Percentiles rank a stretch among this genome's conserved stretches.
phyloP scores from a whole-genome alignment of 2,797 vertebrate species.

The Channallabes apus region DNA sequence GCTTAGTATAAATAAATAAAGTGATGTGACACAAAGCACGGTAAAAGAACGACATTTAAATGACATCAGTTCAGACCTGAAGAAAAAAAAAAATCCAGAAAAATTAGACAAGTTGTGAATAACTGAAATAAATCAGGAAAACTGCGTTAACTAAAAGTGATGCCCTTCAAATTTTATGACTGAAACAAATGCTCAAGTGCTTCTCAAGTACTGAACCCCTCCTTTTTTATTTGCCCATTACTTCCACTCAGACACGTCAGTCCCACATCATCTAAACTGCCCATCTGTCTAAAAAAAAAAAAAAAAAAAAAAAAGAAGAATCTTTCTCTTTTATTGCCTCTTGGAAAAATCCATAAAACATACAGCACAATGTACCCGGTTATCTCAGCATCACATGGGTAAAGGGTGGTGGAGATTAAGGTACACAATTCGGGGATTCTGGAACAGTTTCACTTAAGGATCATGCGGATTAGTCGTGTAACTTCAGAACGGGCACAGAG shows the following conservation, averaged over 20 bases:
- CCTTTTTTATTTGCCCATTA: slow-evolving; percentile 59
- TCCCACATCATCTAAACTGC: slow-evolving; percentile 49
- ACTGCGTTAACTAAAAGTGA: background rate
- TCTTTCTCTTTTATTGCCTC: slow-evolving; percentile 25
- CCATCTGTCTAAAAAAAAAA: slow-evolving; percentile 45
- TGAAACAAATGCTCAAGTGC: slow-evolving; percentile 10
- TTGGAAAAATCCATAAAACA: slow-evolving; percentile 32
- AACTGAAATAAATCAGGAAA: slow-evolving; percentile 24
- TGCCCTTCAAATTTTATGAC: slow-evolving; percentile 39
- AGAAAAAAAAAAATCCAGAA: background rate
- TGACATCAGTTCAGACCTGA: background rate
- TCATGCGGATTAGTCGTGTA: slow-evolving; percentile 14
- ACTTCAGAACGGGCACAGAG: background rate
- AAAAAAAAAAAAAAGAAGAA: slow-evolving; percentile 23
- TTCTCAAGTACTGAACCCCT: slow-evolving; percentile 33
- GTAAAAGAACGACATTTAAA: background rate
- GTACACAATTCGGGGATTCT: slow-evolving; percentile 30
- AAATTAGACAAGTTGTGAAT: background rate
- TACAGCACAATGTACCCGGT: slow-evolving; percentile 14
- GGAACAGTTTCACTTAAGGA: slow-evolving; percentile 27
- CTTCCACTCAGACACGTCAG: slow-evolving; percentile 44
- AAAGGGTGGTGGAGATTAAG: slow-evolving; percentile 49
- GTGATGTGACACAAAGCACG: background rate
- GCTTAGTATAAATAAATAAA: too few species aligned
- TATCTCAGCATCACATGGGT: slow-evolving; percentile 4